A percentile compares a stretch with the other conserved stretches of the same genome.
phyloP scores from a whole-genome alignment of 2,888 invertebrate species.

The Bruchidius siliquastri region DNA sequence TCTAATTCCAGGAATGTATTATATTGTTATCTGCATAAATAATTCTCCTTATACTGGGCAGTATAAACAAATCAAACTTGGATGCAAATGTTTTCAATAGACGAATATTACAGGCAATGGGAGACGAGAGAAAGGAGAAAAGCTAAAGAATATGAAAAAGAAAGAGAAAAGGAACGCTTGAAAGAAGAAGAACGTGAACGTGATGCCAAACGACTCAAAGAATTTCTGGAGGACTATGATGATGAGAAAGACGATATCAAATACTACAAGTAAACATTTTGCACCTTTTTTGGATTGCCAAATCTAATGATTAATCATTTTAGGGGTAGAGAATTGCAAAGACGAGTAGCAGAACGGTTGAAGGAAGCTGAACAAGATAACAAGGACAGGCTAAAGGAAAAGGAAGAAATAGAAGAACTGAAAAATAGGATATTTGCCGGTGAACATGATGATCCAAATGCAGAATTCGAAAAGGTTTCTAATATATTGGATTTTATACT shows the following conservation, averaged over 20 bases:
- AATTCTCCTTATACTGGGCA: too few species aligned
- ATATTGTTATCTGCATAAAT: too few species aligned
- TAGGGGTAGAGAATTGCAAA: conserved; percentile 81
- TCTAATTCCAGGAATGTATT: too few species aligned
- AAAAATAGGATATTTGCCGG: conserved; percentile 69
- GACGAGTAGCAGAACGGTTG: conserved; percentile 86
- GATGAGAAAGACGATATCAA: conserved; percentile 96
- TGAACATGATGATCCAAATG: conserved; percentile 59
- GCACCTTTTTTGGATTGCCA: conserved; percentile 9
- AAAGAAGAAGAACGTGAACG: conserved; percentile 82
- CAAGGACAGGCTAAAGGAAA: conserved; percentile 84
- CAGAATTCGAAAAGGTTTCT: conserved; percentile 60
- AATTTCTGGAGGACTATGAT: conserved; percentile 98
- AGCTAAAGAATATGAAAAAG: conserved; percentile 84
- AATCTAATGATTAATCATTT: conserved; percentile 11
- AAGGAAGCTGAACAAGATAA: conserved; percentile 90
- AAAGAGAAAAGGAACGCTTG: conserved; percentile 77
- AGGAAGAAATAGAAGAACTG: conserved; percentile 81
- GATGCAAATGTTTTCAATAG: too few species aligned
- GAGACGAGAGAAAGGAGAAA: conserved; percentile 86
- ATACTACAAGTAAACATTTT: conserved; percentile 75
- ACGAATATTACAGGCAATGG: conserved; percentile 55
- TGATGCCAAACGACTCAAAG: conserved; percentile 90
- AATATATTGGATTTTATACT: background rate
- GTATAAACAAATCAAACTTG: too few species aligned